These are phyloP conservation scores for Tenualosa thibaudeaui DNA, from an alignment of 2,797 vertebrate species.

Conservation along the genomic window DNA sequence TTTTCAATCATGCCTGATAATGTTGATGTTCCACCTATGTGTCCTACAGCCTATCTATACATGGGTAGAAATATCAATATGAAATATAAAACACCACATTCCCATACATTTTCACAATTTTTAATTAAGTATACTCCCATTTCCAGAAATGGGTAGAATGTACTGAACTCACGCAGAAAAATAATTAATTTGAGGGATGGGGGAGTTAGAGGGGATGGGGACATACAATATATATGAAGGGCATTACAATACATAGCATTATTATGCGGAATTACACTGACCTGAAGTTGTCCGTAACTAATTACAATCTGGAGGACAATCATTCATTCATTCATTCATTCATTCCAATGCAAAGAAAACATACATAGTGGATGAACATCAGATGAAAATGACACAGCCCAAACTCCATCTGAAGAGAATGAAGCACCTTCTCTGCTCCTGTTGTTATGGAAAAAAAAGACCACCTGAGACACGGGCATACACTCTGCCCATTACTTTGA, in stretches of 20 bases:
- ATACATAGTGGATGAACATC: background rate
- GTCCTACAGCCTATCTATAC: conserved; percentile 37
- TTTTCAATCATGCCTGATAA: conserved; percentile 61
- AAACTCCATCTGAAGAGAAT: conserved; percentile 39
- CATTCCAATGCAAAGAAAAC: conserved; percentile 51
- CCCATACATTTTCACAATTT: conserved; percentile 67
- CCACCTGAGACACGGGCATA: conserved; percentile 70
- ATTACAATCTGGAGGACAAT: conserved; percentile 59
- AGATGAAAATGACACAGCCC: background rate
- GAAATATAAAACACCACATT: conserved; percentile 73
- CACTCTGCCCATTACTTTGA: conserved; percentile 51
- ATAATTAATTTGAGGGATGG: conserved; percentile 49
- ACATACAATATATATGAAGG: conserved; percentile 60
- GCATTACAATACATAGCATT: conserved; percentile 62
- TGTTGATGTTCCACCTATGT: conserved; percentile 39
- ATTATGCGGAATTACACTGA: conserved; percentile 64
- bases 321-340: conserved; percentile 62
- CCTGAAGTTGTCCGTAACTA: conserved; percentile 59
- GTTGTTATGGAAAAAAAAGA: conserved; percentile 42
- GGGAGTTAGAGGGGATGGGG: conserved; percentile 44
- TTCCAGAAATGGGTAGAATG: conserved; percentile 73
- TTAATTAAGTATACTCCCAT: conserved; percentile 65
- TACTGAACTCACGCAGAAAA: conserved; percentile 59
- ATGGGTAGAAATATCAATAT: conserved; percentile 57
- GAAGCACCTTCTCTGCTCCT: conserved; percentile 56